A percentile compares a stretch with the other conserved stretches of the same genome.
These are phyloP conservation scores for Aramus guarauna DNA, from an alignment of 2,113 vertebrate species.

Conservation along the genomic window DNA sequence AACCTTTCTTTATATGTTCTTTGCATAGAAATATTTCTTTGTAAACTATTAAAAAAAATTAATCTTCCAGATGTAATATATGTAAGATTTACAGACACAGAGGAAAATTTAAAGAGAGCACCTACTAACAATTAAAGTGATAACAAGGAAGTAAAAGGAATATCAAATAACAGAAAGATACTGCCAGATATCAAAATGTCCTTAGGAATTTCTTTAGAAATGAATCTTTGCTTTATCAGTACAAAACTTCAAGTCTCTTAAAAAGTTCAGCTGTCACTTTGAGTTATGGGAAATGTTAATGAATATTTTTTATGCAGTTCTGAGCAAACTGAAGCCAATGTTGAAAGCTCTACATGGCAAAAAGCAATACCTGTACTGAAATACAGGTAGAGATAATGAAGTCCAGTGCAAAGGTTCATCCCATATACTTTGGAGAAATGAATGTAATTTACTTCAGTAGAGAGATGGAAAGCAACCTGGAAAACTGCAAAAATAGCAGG, in stretches of 20 bases:
- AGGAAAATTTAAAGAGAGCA: not conserved
- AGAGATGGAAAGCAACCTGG: not conserved
- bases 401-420: not conserved
- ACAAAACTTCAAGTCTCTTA: not conserved
- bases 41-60: not conserved
- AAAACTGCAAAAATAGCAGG: not conserved
- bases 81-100: not conserved
- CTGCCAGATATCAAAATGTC: not conserved
- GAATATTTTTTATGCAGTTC: not conserved
- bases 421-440: not conserved
- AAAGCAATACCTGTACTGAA: not conserved
- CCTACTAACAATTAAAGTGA: not conserved
- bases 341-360: not conserved
- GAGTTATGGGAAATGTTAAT: not conserved
- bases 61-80: not conserved
- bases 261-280: not conserved
- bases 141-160: not conserved
- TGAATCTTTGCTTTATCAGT: not conserved
- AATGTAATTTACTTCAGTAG: not conserved
- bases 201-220: not conserved
- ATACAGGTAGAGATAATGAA: not conserved
- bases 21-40: not conserved
- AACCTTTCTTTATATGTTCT: not conserved
- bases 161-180: not conserved
- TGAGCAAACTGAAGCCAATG: not conserved